Evolutionary conservation across 2,113 vertebrate genomes (phyloP), one percentile per base, ranked within the genome.

Genomic region (Scomber scombrus): DNA sequence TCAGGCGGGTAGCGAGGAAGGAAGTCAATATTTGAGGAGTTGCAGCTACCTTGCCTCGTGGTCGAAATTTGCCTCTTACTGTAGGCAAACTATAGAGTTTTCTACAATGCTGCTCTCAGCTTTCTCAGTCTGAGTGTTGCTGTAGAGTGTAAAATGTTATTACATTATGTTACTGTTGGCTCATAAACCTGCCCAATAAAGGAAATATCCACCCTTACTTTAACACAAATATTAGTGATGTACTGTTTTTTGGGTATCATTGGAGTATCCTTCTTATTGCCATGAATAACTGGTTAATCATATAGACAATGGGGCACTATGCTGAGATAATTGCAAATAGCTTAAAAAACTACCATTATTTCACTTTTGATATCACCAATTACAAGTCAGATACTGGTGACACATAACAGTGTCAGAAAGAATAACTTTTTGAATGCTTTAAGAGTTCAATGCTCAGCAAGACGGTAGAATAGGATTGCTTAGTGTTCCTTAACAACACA

Each of bases 21-120:
- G 90, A 93, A 93, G 92, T 93, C 91, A 93, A 93, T 93, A 92
- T 94, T 94, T 93, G 90, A 91, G 65, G 68, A 90, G 87, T 75
- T 74, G 61, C 65, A 78, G 85, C 84, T 89, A 85, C 88, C 85
- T 82, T 85, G 82, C 68, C 80, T 80, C 34, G 16, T 62, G 75
- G 71, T 85, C 50, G 21, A 72, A 72, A 69, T 79, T 72, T 54
- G 15, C 63, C 77, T 80, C 81, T 74, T 34, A 83, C 84, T 85
- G 75, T 82, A 77, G 75, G 34, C 71, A 85, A 80, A 81, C 67
- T 61, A 71, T 40, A 62, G 73, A 46, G 15, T 63, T 81, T 84
- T 68, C 69, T 55, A 85, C 87, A 88, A 79, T 80, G 73, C 56
- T 34, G 69, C 76, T 78, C 71, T 82, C 54, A 78, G 72, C 65